phyloP scores from a whole-genome alignment of 2,797 vertebrate genomes.

The Diplodus sargus region DNA sequence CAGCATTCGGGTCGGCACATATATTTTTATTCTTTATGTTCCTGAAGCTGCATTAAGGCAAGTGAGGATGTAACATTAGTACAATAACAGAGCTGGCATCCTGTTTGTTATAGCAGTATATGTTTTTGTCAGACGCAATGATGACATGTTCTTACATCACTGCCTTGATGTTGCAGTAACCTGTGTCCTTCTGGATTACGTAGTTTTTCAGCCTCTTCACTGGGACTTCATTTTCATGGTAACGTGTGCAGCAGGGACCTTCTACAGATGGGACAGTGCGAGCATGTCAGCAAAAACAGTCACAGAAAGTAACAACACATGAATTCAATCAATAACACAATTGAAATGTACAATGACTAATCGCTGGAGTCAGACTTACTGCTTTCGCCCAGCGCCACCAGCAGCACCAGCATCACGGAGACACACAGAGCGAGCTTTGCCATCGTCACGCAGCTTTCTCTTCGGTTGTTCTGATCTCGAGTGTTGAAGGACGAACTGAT shows the following conservation, averaged over 20 bases:
- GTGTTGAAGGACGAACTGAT: background rate
- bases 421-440: constrained; percentile 42
- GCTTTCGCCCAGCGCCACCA: constrained; percentile 52
- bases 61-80: background rate
- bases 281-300: background rate
- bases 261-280: constrained; percentile 26
- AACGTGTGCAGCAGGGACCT: constrained; percentile 69
- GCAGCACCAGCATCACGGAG: constrained; percentile 50
- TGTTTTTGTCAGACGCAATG: background rate
- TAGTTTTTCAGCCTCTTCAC: constrained; percentile 45
- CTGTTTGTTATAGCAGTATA: background rate
- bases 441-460: constrained; percentile 52
- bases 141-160: constrained; percentile 64
- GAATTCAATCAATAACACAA: constrained; percentile 1
- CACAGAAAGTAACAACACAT: background rate
- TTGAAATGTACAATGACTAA: background rate
- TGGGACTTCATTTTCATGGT: constrained; percentile 16
- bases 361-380: constrained; percentile 60
- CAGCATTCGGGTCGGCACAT: constrained; percentile 52
- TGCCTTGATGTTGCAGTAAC: constrained; percentile 66
- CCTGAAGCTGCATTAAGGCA: constrained; percentile 59
- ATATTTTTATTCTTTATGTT: constrained; percentile 42
- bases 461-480: constrained; percentile 16
- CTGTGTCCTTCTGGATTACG: constrained; percentile 40
- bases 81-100: background rate